Conservation (phyloP, 2,797 vertebrate species). For the Falco biarmicus region DNA sequence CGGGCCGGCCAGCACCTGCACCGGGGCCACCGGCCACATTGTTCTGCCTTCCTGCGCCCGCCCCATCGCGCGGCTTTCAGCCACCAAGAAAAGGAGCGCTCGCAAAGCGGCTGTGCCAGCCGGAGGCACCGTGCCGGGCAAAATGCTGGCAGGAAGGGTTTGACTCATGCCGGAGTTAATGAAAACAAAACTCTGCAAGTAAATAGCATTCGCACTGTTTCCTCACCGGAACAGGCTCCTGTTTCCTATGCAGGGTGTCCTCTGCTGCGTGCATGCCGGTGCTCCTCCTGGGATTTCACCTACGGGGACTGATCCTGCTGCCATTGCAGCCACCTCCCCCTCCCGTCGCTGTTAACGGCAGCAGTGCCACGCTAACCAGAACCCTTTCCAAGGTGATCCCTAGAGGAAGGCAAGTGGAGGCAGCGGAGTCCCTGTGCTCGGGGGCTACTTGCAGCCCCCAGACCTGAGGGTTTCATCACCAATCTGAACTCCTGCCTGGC, state of each 20-base stretch:
- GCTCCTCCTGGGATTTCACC: neutral
- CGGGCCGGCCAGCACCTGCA: constrained; percentile 15
- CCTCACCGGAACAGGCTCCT: neutral
- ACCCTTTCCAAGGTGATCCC: neutral
- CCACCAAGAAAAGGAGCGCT: neutral
- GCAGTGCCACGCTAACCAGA: rapidly evolving
- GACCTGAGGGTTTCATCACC: rapidly evolving
- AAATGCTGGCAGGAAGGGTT: constrained; percentile 44
- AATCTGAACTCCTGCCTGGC: neutral
- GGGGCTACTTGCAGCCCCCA: rapidly evolving
- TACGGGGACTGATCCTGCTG: neutral
- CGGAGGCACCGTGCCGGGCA: neutral
- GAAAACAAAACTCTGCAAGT: constrained; percentile 37
- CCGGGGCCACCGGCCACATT: neutral
- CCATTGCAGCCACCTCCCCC: rapidly evolving
- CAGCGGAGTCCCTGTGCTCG: rapidly evolving
- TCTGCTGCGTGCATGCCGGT: rapidly evolving
- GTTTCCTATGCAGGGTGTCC: neutral
- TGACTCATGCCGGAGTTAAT: neutral
- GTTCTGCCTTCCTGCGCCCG: constrained; percentile 28
- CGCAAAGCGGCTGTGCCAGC: neutral
- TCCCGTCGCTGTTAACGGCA: rapidly evolving
- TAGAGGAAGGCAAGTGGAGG: neutral
- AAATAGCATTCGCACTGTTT: neutral
- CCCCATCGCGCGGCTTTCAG: neutral